Evolutionary conservation across 2,888 invertebrate genomes (phyloP).

Genomic region (Ditula angustiorana): DNA sequence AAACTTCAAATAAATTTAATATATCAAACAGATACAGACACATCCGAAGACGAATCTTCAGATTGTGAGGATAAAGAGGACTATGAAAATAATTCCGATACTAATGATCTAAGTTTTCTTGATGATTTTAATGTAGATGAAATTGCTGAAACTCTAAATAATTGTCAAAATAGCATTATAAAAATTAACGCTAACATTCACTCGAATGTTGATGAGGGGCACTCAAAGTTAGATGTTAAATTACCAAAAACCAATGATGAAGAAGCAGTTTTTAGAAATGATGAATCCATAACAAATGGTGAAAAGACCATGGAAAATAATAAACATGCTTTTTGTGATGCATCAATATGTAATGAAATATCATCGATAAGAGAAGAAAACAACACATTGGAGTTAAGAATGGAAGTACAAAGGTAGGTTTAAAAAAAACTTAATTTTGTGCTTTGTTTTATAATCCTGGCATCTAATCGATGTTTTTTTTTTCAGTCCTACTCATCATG

Average conservation of each 20-base stretch:
- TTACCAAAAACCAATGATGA: neutral
- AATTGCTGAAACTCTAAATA: slow-evolving; percentile 63
- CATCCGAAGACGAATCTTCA: slow-evolving; percentile 41
- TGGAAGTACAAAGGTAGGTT: neutral
- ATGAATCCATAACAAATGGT: neutral
- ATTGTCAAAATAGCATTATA: slow-evolving; percentile 41
- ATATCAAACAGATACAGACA: slow-evolving; percentile 43
- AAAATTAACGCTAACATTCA: neutral
- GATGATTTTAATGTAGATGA: slow-evolving; percentile 73
- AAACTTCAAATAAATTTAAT: slow-evolving; percentile 61
- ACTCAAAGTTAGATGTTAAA: neutral
- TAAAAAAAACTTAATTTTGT: too few species aligned
- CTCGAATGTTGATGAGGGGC: neutral
- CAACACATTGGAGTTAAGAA: neutral
- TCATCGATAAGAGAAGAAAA: neutral
- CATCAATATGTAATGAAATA: neutral
- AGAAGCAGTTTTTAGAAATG: neutral
- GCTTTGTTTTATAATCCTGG: too few species aligned
- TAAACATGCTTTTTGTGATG: neutral
- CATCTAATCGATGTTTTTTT: too few species aligned
- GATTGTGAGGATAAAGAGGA: slow-evolving; percentile 42
- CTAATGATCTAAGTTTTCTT: slow-evolving; percentile 65
- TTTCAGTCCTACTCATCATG: too few species aligned
- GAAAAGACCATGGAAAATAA: neutral
- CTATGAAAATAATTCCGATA: slow-evolving; percentile 38